Evolutionary conservation across 2,113 vertebrate genomes (phyloP), one percentile per base, ranked within the genome.

Genomic region (Campylomormyrus numenius): DNA sequence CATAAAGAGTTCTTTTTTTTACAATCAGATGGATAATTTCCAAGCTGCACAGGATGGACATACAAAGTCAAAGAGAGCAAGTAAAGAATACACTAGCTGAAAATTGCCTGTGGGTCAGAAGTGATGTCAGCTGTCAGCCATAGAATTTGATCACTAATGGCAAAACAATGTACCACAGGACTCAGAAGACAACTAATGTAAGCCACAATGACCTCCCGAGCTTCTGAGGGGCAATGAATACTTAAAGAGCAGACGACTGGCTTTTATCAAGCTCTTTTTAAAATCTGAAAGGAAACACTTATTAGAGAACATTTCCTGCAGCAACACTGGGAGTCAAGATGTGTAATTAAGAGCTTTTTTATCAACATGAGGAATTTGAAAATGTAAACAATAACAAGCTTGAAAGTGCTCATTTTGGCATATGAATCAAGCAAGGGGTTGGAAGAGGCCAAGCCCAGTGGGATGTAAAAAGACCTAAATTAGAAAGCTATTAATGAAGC

Each of bases 401-500:
- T 70, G 31, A 49, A 90, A 86, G 24, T 49, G 24, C n/a, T 86
- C 13, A n/a, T 84, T 66, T 87, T 58, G 13, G 21, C 45, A 53
- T 31, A n/a, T 45, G 70, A 90, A 74, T 87, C 42, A 42, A 53
- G 4, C 42, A 15, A 39, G 58, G 84, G 48, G 42, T 3, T 24
- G n/a, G 31, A 87, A n/a, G 15, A 77, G n/a, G 11, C 24, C 89
- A 31, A 70, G 17, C 24, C 58, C 46, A 70, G 53, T 42, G 45
- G 89, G 56, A 53, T 87, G 56, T 87, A 24, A 19, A 87, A 53
- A 87, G 66, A 50, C 53, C 84, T 74, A 42, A 70, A 90, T 86
- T 70, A 62, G 53, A 87, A 90, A 35, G 84, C 56, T 90, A 87
- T 86, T 74, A 62, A 84, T 42, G 45, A 90, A 90, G 42, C 24